Evolutionary conservation across 2,113 vertebrate genomes (phyloP), one percentile per base, ranked within the genome.

Genomic region (Callocephalon fimbriatum): DNA sequence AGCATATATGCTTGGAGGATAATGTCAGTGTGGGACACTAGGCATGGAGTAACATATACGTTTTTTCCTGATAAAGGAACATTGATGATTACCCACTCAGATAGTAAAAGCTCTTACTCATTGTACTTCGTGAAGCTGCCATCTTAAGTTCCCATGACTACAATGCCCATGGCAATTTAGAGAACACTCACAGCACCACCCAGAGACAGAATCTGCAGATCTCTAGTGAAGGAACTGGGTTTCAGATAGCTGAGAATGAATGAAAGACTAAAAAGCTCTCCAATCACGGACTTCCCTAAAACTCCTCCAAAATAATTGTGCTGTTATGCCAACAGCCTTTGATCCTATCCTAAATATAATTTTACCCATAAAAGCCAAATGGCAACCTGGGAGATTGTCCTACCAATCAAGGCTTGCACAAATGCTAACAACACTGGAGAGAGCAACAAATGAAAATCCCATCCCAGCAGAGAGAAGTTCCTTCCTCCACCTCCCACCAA

Each of bases 11-110:
- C 31, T 62, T 45, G 19, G 50, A n/a, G 58, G n/a, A 66, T 5
- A 56, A 42, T 7, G 14, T 58, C 88, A 71, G 3, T n/a, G n/a
- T 40, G 70, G 31, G 40, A 74, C 27, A 90, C 4, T 45, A 81
- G 37, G 19, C 16, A 58, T 5, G 9, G 51, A 82, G n/a, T 40
- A 35, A 77, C 2, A 1, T 7, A 4, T 1, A 4, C 1, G 5
- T 44, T 85, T 91, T 91, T 47, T 42, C 56, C 61, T 70, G 31
- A 62, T 19, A 87, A 85, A 74, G 37, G 21, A 85, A 81, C 21
- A 68, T 8, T 40, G 31, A 73, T 40, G 14, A 79, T 38, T 68
- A 59, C 11, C 27, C 62, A 35, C 15, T 62, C 31, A 38, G 56
- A 83, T 4, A 10, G 13, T 59, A 68, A 72, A 93, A 80, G 31